A percentile compares a stretch with the other conserved stretches of the same genome.
These are phyloP conservation scores for western clawed frog (Xenopus tropicalis) DNA, from an alignment of 2,113 vertebrate genomes.

Conservation along the genomic window UCB_Xtro_10.0 CM004447.2:133000001-133000500, in stretches of 20 bases:
- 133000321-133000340: conserved; percentile 32
- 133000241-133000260: conserved; percentile 39
- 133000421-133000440: conserved; percentile 26
- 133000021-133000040: no score
- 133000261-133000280: conserved; percentile 29
- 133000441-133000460: conserved; percentile 37
- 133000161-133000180: conserved; percentile 12
- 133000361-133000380: conserved; percentile 19
- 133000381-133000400: conserved; percentile 27
- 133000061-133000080: background rate
- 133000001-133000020: no score
- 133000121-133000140: background rate
- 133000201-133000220: conserved; percentile 40
- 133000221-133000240: conserved; percentile 37
- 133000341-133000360: conserved; percentile 32
- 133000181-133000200: background rate
- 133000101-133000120: no score
- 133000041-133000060: background rate
- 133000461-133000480: conserved; percentile 31
- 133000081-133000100: background rate
- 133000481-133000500: conserved; percentile 24
- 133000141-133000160: conserved; percentile 17
- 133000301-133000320: conserved; percentile 39
- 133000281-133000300: conserved; percentile 16
- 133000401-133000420: conserved; percentile 39